A percentile compares a stretch with the other conserved stretches of the same genome.
These are phyloP conservation scores for Lota lota DNA, from an alignment of 2,113 vertebrate genomes.

Conservation along the genomic window DNA sequence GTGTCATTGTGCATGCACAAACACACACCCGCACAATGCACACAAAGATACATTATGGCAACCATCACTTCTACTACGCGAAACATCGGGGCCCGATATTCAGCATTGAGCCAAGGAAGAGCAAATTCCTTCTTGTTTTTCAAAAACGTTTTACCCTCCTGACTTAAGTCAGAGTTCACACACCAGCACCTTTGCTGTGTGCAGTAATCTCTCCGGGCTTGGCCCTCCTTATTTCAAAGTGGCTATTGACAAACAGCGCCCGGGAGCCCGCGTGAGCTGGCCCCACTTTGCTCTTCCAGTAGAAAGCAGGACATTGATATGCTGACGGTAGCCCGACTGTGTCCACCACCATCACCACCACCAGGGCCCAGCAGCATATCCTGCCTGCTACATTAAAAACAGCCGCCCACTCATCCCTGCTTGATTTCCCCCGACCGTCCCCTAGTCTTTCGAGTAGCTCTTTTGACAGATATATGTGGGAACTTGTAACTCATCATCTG, in stretches of 20 bases:
- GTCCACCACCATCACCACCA: constrained; percentile 22
- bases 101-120: too few species aligned
- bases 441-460: background rate
- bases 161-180: too few species aligned
- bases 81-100: too few species aligned
- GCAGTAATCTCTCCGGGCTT: too few species aligned
- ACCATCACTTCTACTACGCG: too few species aligned
- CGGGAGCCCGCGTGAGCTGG: background rate
- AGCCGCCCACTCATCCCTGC: constrained; percentile 12
- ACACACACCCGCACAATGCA: too few species aligned
- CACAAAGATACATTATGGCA: too few species aligned
- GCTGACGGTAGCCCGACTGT: constrained; percentile 48
- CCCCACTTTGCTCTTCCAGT: constrained; percentile 22
- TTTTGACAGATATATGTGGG: too few species aligned
- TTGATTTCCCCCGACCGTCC: constrained; percentile 19
- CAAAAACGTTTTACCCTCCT: too few species aligned
- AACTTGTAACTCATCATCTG: background rate
- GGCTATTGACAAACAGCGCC: background rate
- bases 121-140: too few species aligned
- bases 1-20: background rate
- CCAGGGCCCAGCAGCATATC: constrained; percentile 36
- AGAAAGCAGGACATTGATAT: constrained; percentile 58
- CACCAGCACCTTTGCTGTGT: too few species aligned
- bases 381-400: constrained; percentile 53
- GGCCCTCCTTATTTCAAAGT: too few species aligned